Percentiles rank a stretch among this genome's conserved stretches.
These are phyloP conservation scores for Cyclophora albipunctata DNA, from an alignment of 2,888 invertebrate species.

Conservation along the genomic window DNA sequence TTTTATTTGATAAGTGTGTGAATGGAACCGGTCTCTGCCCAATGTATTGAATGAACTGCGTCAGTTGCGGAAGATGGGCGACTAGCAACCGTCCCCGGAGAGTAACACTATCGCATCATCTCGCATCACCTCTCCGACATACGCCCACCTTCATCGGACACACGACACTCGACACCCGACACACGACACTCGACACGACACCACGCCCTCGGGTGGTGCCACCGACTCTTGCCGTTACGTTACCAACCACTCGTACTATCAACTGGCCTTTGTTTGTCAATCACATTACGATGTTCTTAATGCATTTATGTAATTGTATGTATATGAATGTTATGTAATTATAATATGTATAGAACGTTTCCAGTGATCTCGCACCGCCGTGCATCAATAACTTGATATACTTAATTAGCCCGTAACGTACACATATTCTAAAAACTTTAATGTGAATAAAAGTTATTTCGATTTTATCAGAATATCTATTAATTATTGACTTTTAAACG, in stretches of 20 bases:
- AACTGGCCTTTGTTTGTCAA: conserved; percentile 1
- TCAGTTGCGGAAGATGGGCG: conserved; percentile 37
- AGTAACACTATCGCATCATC: conserved; percentile 44
- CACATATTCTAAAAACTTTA: conserved; percentile 70
- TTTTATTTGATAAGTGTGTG: conserved; percentile 3
- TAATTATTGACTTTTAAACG: conserved; percentile 64
- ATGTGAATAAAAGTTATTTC: conserved; percentile 71
- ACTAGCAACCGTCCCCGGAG: conserved; percentile 65
- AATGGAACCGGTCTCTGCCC: background rate
- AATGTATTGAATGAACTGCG: background rate
- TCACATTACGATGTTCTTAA: conserved; percentile 5
- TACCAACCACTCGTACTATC: background rate
- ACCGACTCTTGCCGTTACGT: background rate
- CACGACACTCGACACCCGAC: conserved; percentile 2
- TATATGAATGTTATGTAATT: background rate
- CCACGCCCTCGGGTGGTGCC: no score
- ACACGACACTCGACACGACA: background rate
- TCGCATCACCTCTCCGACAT: conserved; percentile 58
- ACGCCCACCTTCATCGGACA: conserved; percentile 51
- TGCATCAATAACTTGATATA: conserved; percentile 55
- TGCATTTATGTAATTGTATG: conserved; percentile 8
- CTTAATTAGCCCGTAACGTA: conserved; percentile 55
- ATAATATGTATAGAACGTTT: conserved; percentile 4
- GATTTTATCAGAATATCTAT: conserved; percentile 69
- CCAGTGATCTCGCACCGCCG: conserved; percentile 64